Conservation (phyloP, 2,797 vertebrate genomes). For the Pangasius larnaudii region DNA sequence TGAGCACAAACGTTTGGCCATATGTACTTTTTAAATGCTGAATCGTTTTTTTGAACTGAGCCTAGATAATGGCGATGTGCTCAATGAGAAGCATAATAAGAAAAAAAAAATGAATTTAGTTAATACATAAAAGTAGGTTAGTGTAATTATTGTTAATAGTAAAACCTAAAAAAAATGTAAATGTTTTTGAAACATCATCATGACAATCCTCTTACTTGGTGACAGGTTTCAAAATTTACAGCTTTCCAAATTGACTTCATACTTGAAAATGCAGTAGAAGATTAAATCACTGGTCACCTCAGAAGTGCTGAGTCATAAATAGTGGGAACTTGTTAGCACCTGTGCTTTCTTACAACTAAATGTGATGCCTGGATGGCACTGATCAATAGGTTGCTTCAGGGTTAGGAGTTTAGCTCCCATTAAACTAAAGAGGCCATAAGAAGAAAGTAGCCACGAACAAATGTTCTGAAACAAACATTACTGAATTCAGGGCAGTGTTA, state of each 20-base stretch:
- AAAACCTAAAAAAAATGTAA: not conserved
- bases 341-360: slow-evolving; percentile 27
- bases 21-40: not conserved
- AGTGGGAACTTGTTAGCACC: slow-evolving; percentile 56
- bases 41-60: not conserved
- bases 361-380: slow-evolving; percentile 1
- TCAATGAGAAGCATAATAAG: too few species aligned
- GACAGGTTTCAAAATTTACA: not conserved
- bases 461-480: slow-evolving; percentile 51
- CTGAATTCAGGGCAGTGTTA: not conserved
- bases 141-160: not conserved
- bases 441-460: not conserved
- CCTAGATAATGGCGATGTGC: not conserved
- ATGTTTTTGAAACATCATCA: not conserved
- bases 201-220: not conserved
- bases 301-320: slow-evolving; percentile 55
- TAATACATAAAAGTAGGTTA: not conserved
- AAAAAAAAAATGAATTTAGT: not conserved
- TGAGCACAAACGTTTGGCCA: not conserved
- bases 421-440: not conserved
- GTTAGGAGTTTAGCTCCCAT: slow-evolving; percentile 56
- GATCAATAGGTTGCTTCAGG: slow-evolving; percentile 39
- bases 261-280: not conserved
- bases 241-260: not conserved
- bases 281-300: slow-evolving; percentile 47